A percentile compares a stretch with the other conserved stretches of the same genome.
phyloP scores from a whole-genome alignment of 2,888 invertebrate species.

The Tyria jacobaeae region DNA sequence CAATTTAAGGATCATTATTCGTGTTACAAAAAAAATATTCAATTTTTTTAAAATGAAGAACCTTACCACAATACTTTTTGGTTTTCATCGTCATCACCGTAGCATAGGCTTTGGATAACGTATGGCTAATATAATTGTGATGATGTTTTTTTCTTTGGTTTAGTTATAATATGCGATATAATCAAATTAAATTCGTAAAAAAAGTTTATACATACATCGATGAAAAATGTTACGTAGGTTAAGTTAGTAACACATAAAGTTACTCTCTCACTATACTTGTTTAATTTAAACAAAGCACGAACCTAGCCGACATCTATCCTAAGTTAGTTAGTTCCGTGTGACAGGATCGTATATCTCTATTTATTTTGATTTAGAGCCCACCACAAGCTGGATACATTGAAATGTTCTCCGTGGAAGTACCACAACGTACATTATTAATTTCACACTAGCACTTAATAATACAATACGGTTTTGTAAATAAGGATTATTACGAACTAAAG shows the following conservation, averaged over 20 bases:
- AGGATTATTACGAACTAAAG: neutral
- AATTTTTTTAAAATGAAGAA: no score
- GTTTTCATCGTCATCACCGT: no score
- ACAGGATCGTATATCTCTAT: conserved; percentile 58
- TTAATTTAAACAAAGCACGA: conserved; percentile 16
- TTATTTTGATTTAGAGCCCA: conserved; percentile 56
- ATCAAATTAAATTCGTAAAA: no score
- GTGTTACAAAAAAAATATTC: no score
- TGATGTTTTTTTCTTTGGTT: no score
- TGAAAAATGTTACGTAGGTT: no score
- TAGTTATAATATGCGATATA: no score
- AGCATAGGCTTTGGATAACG: no score
- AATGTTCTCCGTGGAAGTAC: conserved; percentile 28
- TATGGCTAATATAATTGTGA: no score
- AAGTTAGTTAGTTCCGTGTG: conserved; percentile 51
- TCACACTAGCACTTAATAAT: neutral
- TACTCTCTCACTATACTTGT: neutral
- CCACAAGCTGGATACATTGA: conserved; percentile 43
- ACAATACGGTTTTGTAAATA: neutral
- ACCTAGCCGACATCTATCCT: conserved; percentile 39
- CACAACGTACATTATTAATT: neutral
- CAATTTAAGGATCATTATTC: no score
- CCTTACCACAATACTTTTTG: no score
- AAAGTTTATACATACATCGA: no score
- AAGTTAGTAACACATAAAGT: neutral